phyloP scores from a whole-genome alignment of 2,113 vertebrate species.

The Hymenochirus boettgeri region DNA sequence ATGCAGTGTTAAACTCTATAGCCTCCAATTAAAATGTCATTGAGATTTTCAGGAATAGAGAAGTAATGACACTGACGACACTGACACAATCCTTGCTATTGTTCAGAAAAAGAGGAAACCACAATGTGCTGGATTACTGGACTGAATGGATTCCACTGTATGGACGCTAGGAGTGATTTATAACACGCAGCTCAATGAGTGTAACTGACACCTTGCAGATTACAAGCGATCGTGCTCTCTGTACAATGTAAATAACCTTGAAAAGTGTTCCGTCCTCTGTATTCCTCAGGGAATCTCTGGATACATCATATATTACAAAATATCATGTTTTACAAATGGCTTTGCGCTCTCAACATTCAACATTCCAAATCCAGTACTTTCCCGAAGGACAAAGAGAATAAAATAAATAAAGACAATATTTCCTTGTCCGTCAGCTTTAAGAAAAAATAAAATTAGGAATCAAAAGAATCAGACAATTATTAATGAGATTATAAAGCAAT shows the following conservation, averaged over 20 bases:
- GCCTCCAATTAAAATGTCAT: neutral
- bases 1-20: neutral
- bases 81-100: neutral
- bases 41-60: neutral
- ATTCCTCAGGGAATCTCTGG: neutral
- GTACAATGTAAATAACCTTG: conserved; percentile 17
- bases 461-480: neutral
- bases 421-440: neutral
- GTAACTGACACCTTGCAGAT: neutral
- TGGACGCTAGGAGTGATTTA: neutral
- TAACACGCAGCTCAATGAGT: conserved; percentile 13
- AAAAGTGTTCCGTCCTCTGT: conserved; percentile 3
- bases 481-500: too few relatives aligned
- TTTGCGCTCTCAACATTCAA: neutral
- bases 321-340: conserved; percentile 11
- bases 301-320: neutral
- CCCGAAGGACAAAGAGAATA: neutral
- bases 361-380: neutral
- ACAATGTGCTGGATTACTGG: neutral
- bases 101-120: neutral
- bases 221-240: neutral
- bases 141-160: conserved; percentile 2
- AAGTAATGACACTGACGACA: neutral
- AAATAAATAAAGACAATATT: neutral
- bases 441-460: neutral